These are phyloP conservation scores for Drosophila tripunctata DNA, from an alignment of 2,888 invertebrate species.

Conservation along the genomic window DNA sequence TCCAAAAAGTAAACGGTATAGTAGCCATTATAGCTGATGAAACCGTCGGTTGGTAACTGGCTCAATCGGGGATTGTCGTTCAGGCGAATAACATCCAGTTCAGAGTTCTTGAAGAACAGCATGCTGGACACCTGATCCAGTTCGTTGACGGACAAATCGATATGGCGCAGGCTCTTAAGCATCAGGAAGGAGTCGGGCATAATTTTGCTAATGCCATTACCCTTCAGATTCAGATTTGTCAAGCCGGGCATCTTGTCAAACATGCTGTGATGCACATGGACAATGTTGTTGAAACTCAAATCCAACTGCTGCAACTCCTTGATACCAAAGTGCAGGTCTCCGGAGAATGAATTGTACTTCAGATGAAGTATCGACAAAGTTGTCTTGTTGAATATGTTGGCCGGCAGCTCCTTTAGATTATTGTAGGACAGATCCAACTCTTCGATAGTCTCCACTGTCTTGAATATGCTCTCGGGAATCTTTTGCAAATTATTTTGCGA, in stretches of 20 bases:
- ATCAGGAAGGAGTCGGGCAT: conserved; percentile 89
- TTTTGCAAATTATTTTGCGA: conserved; percentile 88
- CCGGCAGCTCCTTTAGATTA: conserved; percentile 87
- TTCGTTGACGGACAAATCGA: conserved; percentile 90
- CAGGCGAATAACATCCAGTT: conserved; percentile 89
- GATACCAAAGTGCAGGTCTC: conserved; percentile 87
- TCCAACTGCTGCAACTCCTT: conserved; percentile 88
- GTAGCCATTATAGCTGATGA: conserved; percentile 86
- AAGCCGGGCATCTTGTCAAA: conserved; percentile 87
- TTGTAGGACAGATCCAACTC: conserved; percentile 91
- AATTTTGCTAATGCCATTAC: conserved; percentile 89
- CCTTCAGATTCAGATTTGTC: conserved; percentile 88
- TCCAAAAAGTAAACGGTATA: conserved; percentile 89
- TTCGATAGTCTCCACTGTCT: conserved; percentile 87
- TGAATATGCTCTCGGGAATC: conserved; percentile 85
- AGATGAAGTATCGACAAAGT: conserved; percentile 89
- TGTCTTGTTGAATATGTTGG: conserved; percentile 88
- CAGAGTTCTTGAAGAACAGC: conserved; percentile 89
- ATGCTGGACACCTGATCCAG: conserved; percentile 88
- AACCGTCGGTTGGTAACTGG: conserved; percentile 88
- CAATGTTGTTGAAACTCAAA: conserved; percentile 88
- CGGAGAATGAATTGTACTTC: conserved; percentile 88
- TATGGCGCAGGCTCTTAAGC: conserved; percentile 88
- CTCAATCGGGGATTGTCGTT: conserved; percentile 89
- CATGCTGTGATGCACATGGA: conserved; percentile 87